Percentiles rank a stretch among this genome's conserved stretches.
phyloP scores from a whole-genome alignment of 1,140 invertebrate species.

The Eriosoma lanigerum region DNA sequence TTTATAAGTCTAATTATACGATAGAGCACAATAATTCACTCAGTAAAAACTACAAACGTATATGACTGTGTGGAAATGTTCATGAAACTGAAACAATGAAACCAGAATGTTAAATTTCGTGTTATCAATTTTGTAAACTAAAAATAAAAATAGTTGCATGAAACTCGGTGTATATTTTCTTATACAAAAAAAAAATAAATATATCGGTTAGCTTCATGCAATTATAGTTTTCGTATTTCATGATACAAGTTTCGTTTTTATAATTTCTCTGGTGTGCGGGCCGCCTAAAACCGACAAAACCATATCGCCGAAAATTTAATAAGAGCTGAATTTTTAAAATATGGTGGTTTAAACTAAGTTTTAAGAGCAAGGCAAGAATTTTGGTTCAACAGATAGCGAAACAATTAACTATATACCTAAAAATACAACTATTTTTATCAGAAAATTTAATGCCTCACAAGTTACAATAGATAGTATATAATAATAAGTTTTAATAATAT shows the following conservation, averaged over 20 bases:
- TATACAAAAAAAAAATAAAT: too few species aligned
- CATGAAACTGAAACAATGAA: conserved; percentile 1
- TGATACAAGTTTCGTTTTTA: conserved; percentile 15
- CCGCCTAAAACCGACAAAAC: too few species aligned
- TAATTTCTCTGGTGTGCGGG: conserved; percentile 4
- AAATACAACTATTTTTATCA: too few species aligned
- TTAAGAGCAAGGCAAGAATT: too few species aligned
- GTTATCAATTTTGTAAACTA: conserved; percentile 1
- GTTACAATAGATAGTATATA: too few species aligned
- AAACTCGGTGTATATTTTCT: not conserved
- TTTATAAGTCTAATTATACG: not conserved
- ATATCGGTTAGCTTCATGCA: not conserved
- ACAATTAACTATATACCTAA: too few species aligned
- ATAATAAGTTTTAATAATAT: too few species aligned
- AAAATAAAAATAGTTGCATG: not conserved
- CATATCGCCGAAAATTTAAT: too few species aligned
- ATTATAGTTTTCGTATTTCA: conserved; percentile 10
- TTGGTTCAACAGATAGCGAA: too few species aligned
- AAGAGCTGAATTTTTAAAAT: too few species aligned
- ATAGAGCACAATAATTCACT: conserved; percentile 1
- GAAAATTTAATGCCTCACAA: too few species aligned
- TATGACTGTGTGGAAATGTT: not conserved
- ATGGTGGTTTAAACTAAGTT: too few species aligned
- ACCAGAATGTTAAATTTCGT: not conserved
- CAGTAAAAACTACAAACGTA: conserved; percentile 5